A percentile compares a stretch with the other conserved stretches of the same genome.
These are phyloP conservation scores for Anarrhichthys ocellatus DNA, from an alignment of 2,113 vertebrate species.

Conservation along the genomic window DNA sequence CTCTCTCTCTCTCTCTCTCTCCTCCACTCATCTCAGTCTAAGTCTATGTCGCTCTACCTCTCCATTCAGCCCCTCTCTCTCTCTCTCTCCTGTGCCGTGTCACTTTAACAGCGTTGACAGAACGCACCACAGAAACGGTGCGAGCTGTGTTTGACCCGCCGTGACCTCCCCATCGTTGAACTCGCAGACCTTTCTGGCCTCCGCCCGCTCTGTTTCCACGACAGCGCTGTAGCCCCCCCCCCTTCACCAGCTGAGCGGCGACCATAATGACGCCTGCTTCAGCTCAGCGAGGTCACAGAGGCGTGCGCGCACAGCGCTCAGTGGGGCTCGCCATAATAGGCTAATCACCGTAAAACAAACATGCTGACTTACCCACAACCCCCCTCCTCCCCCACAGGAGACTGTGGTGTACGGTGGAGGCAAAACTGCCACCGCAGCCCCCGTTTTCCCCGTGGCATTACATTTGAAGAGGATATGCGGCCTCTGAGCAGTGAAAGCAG, in stretches of 20 bases:
- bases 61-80: no score
- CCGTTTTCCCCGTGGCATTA: constrained; percentile 19
- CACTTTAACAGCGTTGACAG: constrained; percentile 1
- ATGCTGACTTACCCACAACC: constrained; percentile 31
- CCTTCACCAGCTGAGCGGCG: background rate
- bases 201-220: background rate
- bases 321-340: constrained; percentile 43
- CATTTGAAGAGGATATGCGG: constrained; percentile 32
- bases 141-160: constrained; percentile 20
- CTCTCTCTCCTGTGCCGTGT: background rate
- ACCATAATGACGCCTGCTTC: constrained; percentile 26
- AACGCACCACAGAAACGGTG: background rate
- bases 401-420: constrained; percentile 36
- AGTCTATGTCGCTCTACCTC: no score
- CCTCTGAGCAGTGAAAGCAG: constrained; percentile 15
- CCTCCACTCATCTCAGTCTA: no score
- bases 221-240: background rate
- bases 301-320: constrained; percentile 30
- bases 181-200: constrained; percentile 25
- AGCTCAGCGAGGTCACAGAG: constrained; percentile 35
- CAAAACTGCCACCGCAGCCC: constrained; percentile 21
- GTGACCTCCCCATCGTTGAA: constrained; percentile 13
- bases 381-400: background rate
- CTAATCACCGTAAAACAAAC: constrained; percentile 64
- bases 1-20: no score